These are phyloP conservation scores for Corvus hawaiiensis DNA, from an alignment of 2,113 vertebrate genomes.

Conservation along the genomic window DNA sequence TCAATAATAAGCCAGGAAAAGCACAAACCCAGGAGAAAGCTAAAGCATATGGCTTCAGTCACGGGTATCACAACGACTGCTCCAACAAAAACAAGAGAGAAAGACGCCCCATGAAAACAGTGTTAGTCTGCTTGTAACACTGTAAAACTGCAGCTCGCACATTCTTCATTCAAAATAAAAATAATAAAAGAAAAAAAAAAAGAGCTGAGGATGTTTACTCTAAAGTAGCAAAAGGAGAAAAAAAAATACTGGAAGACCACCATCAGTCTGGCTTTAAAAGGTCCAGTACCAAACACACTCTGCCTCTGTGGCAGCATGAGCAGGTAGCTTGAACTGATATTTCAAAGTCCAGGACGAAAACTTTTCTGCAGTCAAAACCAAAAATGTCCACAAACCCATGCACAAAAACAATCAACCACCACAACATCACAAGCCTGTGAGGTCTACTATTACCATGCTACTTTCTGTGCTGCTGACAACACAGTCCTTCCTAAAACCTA, in stretches of 20 bases:
- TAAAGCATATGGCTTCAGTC: not conserved
- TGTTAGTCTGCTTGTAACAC: slow-evolving; percentile 19
- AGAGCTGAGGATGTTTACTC: not conserved
- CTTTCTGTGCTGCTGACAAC: not conserved
- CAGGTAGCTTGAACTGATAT: not conserved
- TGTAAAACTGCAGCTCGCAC: not conserved
- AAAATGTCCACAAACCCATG: accelerated
- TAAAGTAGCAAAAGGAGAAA: not conserved
- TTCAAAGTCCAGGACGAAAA: not conserved
- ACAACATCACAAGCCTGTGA: not conserved
- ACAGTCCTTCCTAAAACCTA: not conserved
- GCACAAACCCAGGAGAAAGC: not conserved
- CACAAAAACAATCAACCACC: not conserved
- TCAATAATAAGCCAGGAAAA: not conserved
- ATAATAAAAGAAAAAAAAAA: not conserved
- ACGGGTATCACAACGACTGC: accelerated
- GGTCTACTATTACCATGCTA: too few species aligned
- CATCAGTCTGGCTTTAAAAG: not conserved
- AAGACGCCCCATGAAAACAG: not conserved
- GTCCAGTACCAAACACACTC: not conserved
- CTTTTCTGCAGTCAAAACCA: not conserved
- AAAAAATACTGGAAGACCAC: not conserved
- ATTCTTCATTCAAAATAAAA: not conserved
- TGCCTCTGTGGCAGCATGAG: not conserved
- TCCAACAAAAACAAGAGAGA: not conserved